phyloP scores from a whole-genome alignment of 2,888 invertebrate genomes.

The Lycocerus yunnanus region DNA sequence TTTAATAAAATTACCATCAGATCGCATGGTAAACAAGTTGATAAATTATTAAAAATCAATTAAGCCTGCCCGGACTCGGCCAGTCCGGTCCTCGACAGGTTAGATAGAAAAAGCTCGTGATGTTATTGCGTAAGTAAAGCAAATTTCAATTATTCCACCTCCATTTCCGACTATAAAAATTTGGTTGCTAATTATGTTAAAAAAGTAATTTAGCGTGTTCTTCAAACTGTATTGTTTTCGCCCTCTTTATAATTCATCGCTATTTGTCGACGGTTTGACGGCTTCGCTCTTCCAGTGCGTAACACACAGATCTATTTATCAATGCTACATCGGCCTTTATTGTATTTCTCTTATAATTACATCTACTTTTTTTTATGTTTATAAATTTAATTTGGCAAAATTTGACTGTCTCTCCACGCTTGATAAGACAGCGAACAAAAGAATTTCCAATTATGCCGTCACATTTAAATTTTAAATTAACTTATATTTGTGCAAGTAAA shows the following conservation, averaged over 20 bases:
- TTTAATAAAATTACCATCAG: too few relatives aligned
- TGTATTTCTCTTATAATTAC: conserved; percentile 15
- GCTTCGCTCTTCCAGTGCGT: conserved; percentile 16
- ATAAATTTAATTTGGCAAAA: neutral
- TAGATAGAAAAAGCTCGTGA: too few relatives aligned
- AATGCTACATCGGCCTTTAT: conserved; percentile 13
- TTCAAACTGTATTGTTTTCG: conserved; percentile 11
- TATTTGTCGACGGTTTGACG: conserved; percentile 25
- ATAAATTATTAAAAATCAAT: too few relatives aligned
- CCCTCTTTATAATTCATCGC: conserved; percentile 10
- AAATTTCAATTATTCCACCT: neutral
- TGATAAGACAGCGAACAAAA: neutral
- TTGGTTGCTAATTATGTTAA: neutral
- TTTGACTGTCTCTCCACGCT: neutral
- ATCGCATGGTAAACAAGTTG: too few relatives aligned
- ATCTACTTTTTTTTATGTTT: conserved; percentile 1
- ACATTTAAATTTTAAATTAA: conserved; percentile 8
- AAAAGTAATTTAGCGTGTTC: conserved; percentile 2
- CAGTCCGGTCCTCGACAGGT: too few relatives aligned
- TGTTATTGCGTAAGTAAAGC: too few relatives aligned
- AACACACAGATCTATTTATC: conserved; percentile 20
- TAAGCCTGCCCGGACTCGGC: too few relatives aligned
- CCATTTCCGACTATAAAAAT: neutral
- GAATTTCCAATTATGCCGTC: neutral
- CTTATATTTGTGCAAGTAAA: conserved; percentile 9